phyloP scores from a whole-genome alignment of 2,797 vertebrate species.

The Fistularia commersonii region DNA sequence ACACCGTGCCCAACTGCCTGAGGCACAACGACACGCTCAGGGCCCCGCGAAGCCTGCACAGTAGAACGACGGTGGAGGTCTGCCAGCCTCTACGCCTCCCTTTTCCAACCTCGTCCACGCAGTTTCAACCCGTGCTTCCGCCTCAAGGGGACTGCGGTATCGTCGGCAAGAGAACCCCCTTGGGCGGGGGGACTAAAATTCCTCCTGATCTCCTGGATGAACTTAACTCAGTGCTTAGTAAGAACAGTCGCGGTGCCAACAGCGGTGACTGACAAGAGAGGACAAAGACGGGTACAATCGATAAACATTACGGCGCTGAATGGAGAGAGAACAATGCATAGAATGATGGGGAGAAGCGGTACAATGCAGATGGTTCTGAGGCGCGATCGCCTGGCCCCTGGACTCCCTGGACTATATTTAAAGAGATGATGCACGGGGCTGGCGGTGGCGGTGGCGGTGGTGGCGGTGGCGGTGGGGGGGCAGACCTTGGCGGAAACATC shows the following conservation, averaged over 20 bases:
- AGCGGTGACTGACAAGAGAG: constrained; percentile 46
- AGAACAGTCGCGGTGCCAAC: constrained; percentile 65
- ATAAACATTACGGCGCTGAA: constrained; percentile 7
- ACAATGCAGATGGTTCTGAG: constrained; percentile 1
- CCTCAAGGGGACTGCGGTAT: constrained; percentile 10
- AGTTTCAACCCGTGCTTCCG: neutral
- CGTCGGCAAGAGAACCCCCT: constrained; percentile 18
- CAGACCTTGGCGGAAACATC: constrained; percentile 42
- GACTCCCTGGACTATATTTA: constrained; percentile 19
- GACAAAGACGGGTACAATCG: no score
- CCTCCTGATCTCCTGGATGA: constrained; percentile 82
- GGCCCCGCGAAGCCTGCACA: constrained; percentile 10
- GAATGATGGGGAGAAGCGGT: neutral
- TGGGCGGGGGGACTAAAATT: constrained; percentile 53
- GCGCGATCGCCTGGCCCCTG: constrained; percentile 1
- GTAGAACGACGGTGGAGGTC: constrained; percentile 20
- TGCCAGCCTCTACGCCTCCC: constrained; percentile 4
- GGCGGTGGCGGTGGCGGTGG: constrained; percentile 35
- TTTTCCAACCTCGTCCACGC: constrained; percentile 8
- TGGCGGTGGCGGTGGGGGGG: constrained; percentile 35
- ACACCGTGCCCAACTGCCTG: constrained; percentile 52
- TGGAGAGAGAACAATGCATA: no score
- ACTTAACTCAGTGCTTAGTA: constrained; percentile 82
- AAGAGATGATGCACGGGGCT: constrained; percentile 10
- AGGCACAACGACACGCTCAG: constrained; percentile 56